Conservation (phyloP, 2,113 vertebrate species). For the Phaethornis superciliosus region DNA sequence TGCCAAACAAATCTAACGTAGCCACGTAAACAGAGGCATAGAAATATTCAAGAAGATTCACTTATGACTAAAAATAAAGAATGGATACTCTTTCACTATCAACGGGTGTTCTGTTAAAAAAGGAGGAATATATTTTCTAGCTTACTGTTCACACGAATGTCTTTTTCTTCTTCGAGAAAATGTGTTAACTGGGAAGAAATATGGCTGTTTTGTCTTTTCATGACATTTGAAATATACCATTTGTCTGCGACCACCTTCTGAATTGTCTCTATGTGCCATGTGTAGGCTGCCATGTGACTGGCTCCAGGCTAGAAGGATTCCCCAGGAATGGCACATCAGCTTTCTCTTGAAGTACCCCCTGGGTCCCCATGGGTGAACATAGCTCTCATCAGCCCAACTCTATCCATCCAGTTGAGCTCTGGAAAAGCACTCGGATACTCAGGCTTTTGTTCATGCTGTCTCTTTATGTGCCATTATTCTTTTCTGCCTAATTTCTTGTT, state of each 20-base stretch:
- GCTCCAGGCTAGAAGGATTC: neutral
- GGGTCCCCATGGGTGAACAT: fast-evolving
- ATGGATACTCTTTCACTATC: neutral
- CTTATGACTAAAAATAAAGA: slow-evolving; percentile 12
- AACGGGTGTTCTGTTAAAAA: neutral
- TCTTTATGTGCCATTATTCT: neutral
- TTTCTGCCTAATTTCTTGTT: neutral
- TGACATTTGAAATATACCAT: neutral
- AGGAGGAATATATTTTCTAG: neutral
- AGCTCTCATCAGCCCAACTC: neutral
- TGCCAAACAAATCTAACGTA: slow-evolving; percentile 30
- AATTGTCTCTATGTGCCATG: neutral
- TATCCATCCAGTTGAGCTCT: neutral
- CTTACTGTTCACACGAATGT: neutral
- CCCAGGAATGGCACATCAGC: neutral
- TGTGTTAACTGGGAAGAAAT: neutral
- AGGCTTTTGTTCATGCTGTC: neutral
- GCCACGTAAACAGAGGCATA: slow-evolving; percentile 22
- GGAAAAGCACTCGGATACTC: neutral
- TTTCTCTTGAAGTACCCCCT: neutral
- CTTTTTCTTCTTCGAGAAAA: neutral
- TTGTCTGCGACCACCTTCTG: neutral
- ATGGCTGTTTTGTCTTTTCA: neutral
- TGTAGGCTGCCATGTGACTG: neutral
- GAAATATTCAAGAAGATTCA: slow-evolving; percentile 31